phyloP scores from a whole-genome alignment of 1,140 invertebrate species.

The Armadillidium nasatum region DNA sequence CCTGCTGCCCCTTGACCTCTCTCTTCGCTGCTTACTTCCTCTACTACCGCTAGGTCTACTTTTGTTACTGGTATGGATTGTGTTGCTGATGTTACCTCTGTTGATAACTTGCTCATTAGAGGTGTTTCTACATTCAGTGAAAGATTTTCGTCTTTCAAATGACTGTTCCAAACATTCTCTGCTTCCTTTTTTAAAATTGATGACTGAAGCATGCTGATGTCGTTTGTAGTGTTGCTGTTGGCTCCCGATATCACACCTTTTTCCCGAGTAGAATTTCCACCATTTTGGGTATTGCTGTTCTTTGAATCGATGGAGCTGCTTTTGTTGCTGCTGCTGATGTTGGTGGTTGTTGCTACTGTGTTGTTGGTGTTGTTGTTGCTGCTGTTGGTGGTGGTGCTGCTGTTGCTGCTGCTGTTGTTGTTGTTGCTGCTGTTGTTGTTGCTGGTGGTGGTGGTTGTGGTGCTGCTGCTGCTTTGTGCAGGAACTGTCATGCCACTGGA shows the following conservation, averaged over 20 bases:
- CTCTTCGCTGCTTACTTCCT: neutral
- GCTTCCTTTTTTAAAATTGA: neutral
- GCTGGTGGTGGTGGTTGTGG: slow-evolving; percentile 22
- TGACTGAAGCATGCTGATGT: slow-evolving; percentile 8
- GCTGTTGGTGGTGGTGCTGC: slow-evolving; percentile 14
- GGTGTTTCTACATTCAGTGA: neutral
- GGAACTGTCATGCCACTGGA: slow-evolving; percentile 38
- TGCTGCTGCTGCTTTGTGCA: neutral
- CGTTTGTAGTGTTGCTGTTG: slow-evolving; percentile 24
- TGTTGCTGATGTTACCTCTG: slow-evolving; percentile 22
- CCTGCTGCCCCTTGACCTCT: neutral
- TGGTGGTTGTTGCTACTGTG: neutral
- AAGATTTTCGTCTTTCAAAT: neutral
- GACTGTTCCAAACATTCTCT: slow-evolving; percentile 1
- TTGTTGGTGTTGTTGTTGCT: slow-evolving; percentile 11
- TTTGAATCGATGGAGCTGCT: slow-evolving; percentile 8
- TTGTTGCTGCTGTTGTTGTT: slow-evolving; percentile 31
- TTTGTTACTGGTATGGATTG: slow-evolving; percentile 27
- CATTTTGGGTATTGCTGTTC: neutral
- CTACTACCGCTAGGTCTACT: slow-evolving; percentile 4
- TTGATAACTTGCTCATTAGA: neutral
- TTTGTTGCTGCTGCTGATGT: slow-evolving; percentile 36
- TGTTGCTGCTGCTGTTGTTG: slow-evolving; percentile 24
- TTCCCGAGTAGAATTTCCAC: slow-evolving; percentile 3
- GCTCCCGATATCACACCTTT: neutral